Evolutionary conservation across 1,140 invertebrate species (phyloP).

Genomic region (Caenorhabditis inopinata): DNA sequence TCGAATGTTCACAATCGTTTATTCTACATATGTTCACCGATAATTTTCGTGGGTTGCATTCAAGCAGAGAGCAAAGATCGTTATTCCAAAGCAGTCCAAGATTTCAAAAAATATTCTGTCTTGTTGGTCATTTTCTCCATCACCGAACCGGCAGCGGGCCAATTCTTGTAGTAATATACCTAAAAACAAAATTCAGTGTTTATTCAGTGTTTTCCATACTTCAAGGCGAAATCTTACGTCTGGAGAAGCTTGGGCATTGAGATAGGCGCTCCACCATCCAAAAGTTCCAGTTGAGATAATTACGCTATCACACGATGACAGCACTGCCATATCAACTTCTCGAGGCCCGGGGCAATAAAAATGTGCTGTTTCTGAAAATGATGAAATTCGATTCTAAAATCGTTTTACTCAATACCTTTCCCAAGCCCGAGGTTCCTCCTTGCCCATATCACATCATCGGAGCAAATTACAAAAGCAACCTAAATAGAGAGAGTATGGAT

Average conservation of each 20-base stretch:
- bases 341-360: conserved; percentile 30
- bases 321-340: conserved; percentile 60
- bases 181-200: not conserved
- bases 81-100: conserved; percentile 40
- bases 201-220: no score
- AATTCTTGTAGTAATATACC: conserved; percentile 51
- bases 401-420: not conserved
- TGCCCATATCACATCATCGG: conserved; percentile 47
- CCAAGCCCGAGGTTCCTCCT: conserved; percentile 37
- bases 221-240: not conserved
- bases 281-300: conserved; percentile 63
- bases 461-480: conserved; percentile 45
- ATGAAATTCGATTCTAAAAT: conserved; percentile 3
- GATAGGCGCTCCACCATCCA: conserved; percentile 61
- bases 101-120: conserved; percentile 42
- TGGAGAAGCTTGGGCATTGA: conserved; percentile 54
- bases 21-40: not conserved
- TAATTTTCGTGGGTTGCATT: not conserved
- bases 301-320: conserved; percentile 55
- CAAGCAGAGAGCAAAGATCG: not conserved
- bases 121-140: conserved; percentile 48
- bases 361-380: not conserved
- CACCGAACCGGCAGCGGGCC: conserved; percentile 40
- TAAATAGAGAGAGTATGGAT: not conserved
- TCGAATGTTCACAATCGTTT: no score